Base-by-base conservation (phyloP, 1,140 invertebrate genomes). In the Euwallacea similis region DNA sequence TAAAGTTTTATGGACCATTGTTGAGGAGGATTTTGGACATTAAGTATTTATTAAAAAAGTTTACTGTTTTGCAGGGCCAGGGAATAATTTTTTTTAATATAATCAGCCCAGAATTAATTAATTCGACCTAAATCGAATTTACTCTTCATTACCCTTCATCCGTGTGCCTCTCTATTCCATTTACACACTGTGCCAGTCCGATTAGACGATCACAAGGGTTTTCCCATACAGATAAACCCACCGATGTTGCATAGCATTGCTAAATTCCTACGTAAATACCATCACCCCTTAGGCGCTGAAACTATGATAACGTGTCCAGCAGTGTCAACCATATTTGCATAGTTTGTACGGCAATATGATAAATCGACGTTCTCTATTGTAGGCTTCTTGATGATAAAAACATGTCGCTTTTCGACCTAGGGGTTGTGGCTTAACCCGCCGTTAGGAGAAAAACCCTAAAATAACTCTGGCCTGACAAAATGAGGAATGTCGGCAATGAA, bases 141-240 rank as follows among this genome's bases (percentile, higher is more conserved):
- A 21, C 59, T 61, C 59, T 42, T 42, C 59, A 61, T 61, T 61
- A 61, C 33, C 59, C 21, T 41, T 61, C 59, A 43, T 43, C 59
- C 41, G 0, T 11, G 59, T 61, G 21, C 6, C 7, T 42, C 42
- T 21, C 59, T 42, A 42, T 61, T 61, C n/a, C 59, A 61, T 42
- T 61, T 42, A 61, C 11, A 61, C 33, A 61, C 59, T 42, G 21
- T 42, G 16, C 42, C 41, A 43, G 59, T 41, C 59, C 16, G 59
- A 61, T 42, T 41, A 61, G 59, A n/a, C 42, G 59, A 61, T 61
- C 59, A 42, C 21, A 33, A 4, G 59, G 42, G 59, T 42, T 61
- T 61, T 42, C 59, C 59, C 10, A 7, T 61, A 61, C 59, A 42
- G 42, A 61, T 61, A 61, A 61, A 61, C 59, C 8, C 42, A 16